Evolutionary conservation across 2,113 vertebrate genomes (phyloP), one percentile per base, ranked within the genome.

Genomic region (Prunella himalayana): DNA sequence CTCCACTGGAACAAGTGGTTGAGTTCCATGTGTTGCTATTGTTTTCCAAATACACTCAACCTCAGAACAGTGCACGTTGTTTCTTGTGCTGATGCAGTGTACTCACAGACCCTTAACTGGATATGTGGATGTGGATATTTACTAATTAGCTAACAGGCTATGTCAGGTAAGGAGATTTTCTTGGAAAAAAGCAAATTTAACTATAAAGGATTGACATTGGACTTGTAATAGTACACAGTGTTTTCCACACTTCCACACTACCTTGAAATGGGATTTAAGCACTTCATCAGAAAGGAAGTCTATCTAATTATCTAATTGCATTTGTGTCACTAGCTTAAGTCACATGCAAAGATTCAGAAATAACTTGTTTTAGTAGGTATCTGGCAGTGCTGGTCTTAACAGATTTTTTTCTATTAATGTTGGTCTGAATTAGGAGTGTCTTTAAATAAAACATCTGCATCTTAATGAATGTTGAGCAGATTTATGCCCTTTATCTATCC

Each of bases 401-500:
- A 65, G 61, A 21, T 28, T 42, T 49, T 23, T 47, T 47, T 39
- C 41, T 88, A 25, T 90, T 92, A 83, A 86, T 6, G 5, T 54
- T 84, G 33, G 33, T 92, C 60, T 83, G 89, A 95, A 90, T 94
- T 86, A 85, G 57, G 69, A 65, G 56, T 85, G 64, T 66, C 50
- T 86, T 92, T 96, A 70, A 93, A 91, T 91, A 92, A 93, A 94
- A 92, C 86, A 82, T 95, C 86, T 92, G 89, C 25, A 51, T 91
- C 60, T 53, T 95, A 95, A 95, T 94, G 89, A 90, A 45, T 1
- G 0, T 25, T 88, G 92, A 93, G 72, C 49, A 96, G 92, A 90
- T 92, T 96, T 91, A 95, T 93, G 89, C 13, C 56, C 75, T 94
- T 96, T 95, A 86, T 96, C 89, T 97, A 93, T 91, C 95, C 90